These are phyloP conservation scores for Lasioglossum morio DNA, from an alignment of 2,888 invertebrate genomes.

Conservation along the genomic window DNA sequence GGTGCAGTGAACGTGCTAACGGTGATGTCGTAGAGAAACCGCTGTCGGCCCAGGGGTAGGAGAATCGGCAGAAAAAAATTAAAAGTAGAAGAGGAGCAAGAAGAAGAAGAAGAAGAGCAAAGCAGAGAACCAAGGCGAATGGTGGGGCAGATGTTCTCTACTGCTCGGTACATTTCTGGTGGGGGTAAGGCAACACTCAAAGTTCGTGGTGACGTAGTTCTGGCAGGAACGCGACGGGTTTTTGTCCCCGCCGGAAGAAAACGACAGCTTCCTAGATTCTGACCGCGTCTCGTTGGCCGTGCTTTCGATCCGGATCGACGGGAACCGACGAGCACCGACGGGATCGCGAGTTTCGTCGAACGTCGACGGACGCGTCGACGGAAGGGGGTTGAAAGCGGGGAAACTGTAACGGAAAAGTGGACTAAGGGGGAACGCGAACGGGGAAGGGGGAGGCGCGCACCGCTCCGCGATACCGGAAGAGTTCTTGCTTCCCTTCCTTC, in stretches of 20 bases:
- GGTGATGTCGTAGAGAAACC: conserved; percentile 57
- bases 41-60: conserved; percentile 37
- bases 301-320: conserved; percentile 14
- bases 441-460: conserved; percentile 45
- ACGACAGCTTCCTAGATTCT: conserved; percentile 57
- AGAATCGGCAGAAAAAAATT: conserved; percentile 9
- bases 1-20: conserved; percentile 56
- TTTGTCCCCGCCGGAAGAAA: conserved; percentile 76
- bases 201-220: conserved; percentile 83
- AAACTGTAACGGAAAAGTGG: background rate
- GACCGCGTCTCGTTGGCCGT: conserved; percentile 38
- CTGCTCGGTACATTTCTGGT: conserved; percentile 67
- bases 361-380: background rate
- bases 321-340: background rate
- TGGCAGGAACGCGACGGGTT: conserved; percentile 82
- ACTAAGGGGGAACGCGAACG: conserved; percentile 1
- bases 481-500: conserved; percentile 51
- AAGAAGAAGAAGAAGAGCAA: conserved; percentile 46
- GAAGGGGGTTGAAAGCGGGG: conserved; percentile 8
- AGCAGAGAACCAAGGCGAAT: conserved; percentile 58
- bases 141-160: conserved; percentile 67
- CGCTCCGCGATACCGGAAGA: conserved; percentile 57
- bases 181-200: conserved; percentile 82
- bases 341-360: background rate
- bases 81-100: conserved; percentile 41